phyloP scores from a whole-genome alignment of 2,888 invertebrate species.

The Auanema freiburgensis region DNA sequence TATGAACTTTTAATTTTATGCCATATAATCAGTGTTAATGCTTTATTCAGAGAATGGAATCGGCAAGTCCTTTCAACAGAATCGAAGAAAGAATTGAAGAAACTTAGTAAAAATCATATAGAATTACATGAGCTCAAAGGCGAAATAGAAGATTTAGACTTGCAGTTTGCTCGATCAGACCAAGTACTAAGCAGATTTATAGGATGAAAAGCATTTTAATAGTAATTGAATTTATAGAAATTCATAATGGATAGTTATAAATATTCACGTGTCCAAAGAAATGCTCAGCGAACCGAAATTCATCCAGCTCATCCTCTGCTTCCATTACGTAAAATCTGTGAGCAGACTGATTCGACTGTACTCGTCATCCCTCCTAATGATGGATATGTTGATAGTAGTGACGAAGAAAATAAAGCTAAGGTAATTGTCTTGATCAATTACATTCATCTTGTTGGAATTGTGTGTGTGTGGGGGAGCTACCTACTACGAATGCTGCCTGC shows the following conservation, averaged over 20 bases:
- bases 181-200: conserved; percentile 11
- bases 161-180: conserved; percentile 18
- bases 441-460: conserved; percentile 1
- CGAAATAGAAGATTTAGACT: conserved; percentile 9
- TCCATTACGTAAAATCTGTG: conserved; percentile 24
- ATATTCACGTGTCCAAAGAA: conserved; percentile 24
- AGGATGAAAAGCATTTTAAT: conserved; percentile 2
- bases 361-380: background rate
- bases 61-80: conserved; percentile 21
- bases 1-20: background rate
- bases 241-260: conserved; percentile 31
- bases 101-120: conserved; percentile 19
- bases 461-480: too few relatives aligned
- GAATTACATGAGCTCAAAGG: background rate
- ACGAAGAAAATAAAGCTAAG: conserved; percentile 30
- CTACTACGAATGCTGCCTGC: too few relatives aligned
- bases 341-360: background rate
- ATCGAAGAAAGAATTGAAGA: conserved; percentile 27
- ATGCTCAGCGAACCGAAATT: conserved; percentile 28
- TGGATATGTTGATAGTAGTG: conserved; percentile 31
- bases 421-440: conserved; percentile 1
- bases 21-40: background rate
- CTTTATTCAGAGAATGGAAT: conserved; percentile 32
- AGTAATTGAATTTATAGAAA: conserved; percentile 19
- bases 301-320: conserved; percentile 38